These are phyloP conservation scores for Ormyrus pomaceus DNA, from an alignment of 2,888 invertebrate genomes.

Conservation along the genomic window DNA sequence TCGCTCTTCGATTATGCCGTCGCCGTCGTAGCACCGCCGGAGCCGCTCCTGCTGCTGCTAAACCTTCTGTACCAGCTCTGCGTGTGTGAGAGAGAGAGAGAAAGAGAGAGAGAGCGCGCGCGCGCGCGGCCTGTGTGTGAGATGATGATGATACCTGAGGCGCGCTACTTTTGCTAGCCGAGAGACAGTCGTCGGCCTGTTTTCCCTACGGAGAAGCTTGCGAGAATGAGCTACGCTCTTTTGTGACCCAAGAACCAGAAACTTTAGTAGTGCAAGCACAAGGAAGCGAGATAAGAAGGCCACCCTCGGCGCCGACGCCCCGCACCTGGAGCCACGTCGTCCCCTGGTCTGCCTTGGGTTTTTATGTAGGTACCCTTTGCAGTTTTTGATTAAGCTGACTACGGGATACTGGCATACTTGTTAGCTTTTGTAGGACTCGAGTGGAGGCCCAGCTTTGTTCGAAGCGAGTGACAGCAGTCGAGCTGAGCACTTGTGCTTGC, in stretches of 20 bases:
- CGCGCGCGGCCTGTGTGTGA: constrained; percentile 7
- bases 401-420: no score
- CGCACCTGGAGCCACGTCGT: background rate
- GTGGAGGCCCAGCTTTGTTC: no score
- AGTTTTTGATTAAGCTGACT: no score
- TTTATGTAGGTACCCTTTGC: constrained; percentile 27
- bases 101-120: constrained; percentile 3
- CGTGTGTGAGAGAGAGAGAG: background rate
- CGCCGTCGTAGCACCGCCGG: no score
- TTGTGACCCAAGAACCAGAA: constrained; percentile 21
- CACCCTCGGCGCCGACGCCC: background rate
- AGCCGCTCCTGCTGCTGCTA: no score
- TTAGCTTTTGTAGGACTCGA: no score
- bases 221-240: constrained; percentile 41
- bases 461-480: no score
- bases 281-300: background rate
- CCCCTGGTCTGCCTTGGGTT: constrained; percentile 17
- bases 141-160: constrained; percentile 17
- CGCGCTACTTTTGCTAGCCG: constrained; percentile 30
- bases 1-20: no score
- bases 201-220: background rate
- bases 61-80: background rate
- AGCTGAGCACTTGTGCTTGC: no score
- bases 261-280: no score
- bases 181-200: background rate